These are phyloP conservation scores for Sphyrna mokarran DNA, from an alignment of 2,113 vertebrate genomes.

Conservation along the genomic window DNA sequence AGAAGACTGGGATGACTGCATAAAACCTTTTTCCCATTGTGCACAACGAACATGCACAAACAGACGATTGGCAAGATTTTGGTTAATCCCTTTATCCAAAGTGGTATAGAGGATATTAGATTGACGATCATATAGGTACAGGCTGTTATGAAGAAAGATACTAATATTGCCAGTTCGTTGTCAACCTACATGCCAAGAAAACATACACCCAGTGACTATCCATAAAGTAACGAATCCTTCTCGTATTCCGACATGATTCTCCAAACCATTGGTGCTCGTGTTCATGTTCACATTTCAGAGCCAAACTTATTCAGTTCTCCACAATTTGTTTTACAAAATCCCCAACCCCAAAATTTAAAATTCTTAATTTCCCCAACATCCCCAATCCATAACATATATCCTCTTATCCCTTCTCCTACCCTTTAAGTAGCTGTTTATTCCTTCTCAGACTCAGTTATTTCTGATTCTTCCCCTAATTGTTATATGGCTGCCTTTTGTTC, in stretches of 20 bases:
- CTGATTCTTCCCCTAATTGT: neutral
- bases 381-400: neutral
- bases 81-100: neutral
- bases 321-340: neutral
- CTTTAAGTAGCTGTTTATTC: neutral
- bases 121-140: neutral
- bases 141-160: neutral
- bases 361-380: neutral
- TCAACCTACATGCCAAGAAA: neutral
- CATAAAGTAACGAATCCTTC: neutral
- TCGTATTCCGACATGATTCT: neutral
- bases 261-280: neutral
- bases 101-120: neutral
- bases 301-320: neutral
- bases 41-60: neutral
- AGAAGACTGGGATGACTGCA: neutral
- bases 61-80: conserved; percentile 22
- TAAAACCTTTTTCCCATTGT: neutral
- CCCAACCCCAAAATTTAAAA: neutral
- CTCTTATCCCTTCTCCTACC: neutral
- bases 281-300: neutral
- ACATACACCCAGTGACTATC: neutral
- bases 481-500: neutral
- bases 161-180: neutral
- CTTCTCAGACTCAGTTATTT: neutral